These are phyloP conservation scores for Martes martes DNA, from an alignment of 2,113 vertebrate genomes.

Conservation along the genomic window DNA sequence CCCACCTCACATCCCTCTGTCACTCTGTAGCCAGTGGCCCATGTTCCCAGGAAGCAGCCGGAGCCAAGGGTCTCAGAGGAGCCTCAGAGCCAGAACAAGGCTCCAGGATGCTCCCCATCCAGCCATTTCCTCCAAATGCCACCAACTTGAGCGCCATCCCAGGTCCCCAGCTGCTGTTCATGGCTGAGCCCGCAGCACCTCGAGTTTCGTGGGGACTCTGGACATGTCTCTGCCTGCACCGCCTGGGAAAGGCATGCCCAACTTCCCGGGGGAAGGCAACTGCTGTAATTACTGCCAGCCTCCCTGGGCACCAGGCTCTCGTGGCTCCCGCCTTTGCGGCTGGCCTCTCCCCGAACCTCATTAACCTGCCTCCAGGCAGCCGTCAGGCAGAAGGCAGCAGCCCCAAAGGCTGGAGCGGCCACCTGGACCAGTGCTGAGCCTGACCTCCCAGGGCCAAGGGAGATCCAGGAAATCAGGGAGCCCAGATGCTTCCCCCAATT, in stretches of 20 bases:
- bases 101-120: not conserved
- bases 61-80: not conserved
- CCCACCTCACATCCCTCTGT: not conserved
- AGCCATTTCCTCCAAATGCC: not conserved
- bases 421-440: not conserved
- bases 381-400: not conserved
- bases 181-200: not conserved
- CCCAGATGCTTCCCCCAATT: not conserved
- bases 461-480: not conserved
- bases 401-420: not conserved
- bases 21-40: not conserved
- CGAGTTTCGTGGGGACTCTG: slow-evolving; percentile 32
- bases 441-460: not conserved
- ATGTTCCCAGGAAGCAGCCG: not conserved
- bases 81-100: not conserved
- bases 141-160: not conserved
- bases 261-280: slow-evolving; percentile 6
- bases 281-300: slow-evolving; percentile 51
- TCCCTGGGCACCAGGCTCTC: slow-evolving; percentile 49
- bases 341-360: slow-evolving; percentile 41
- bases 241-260: slow-evolving; percentile 62
- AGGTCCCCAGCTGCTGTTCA: slow-evolving; percentile 59
- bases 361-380: slow-evolving; percentile 56
- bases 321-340: not conserved
- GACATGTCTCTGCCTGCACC: slow-evolving; percentile 33